These are phyloP conservation scores for Argyra leucocephala DNA, from an alignment of 2,888 invertebrate genomes.

Conservation along the genomic window DNA sequence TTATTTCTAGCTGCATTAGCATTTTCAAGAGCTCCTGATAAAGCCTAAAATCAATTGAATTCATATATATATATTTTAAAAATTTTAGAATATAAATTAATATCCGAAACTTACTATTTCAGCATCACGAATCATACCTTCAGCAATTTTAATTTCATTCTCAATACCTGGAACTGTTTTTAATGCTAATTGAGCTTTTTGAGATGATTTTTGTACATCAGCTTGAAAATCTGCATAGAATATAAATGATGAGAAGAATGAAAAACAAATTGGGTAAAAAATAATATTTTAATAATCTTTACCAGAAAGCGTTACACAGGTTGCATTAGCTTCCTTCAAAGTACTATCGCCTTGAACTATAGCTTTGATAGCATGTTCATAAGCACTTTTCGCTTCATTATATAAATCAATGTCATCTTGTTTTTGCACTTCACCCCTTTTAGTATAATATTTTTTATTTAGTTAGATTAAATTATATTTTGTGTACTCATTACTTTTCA, in stretches of 20 bases:
- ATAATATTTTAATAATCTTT: not conserved
- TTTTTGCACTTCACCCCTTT: slow-evolving; percentile 57
- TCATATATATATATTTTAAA: slow-evolving; percentile 10
- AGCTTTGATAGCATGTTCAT: slow-evolving; percentile 70
- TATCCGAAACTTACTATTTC: slow-evolving; percentile 50
- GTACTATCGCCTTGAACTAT: slow-evolving; percentile 76
- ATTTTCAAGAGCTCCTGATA: slow-evolving; percentile 40
- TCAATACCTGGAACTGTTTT: slow-evolving; percentile 66
- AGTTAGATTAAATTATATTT: too few species aligned
- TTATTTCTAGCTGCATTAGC: slow-evolving; percentile 63
- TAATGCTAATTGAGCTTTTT: slow-evolving; percentile 69
- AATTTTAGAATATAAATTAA: not conserved
- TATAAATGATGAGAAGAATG: too few species aligned
- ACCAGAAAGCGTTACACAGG: slow-evolving; percentile 54
- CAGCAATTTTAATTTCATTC: slow-evolving; percentile 59
- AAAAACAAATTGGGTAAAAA: too few species aligned
- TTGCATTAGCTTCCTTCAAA: slow-evolving; percentile 67
- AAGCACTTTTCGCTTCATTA: slow-evolving; percentile 65
- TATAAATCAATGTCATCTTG: slow-evolving; percentile 69
- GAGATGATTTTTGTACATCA: slow-evolving; percentile 75
- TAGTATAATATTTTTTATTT: slow-evolving; percentile 5
- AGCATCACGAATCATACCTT: slow-evolving; percentile 60
- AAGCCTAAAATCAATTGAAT: slow-evolving; percentile 26
- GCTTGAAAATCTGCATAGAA: slow-evolving; percentile 74
- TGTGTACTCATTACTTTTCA: slow-evolving; percentile 32